These are phyloP conservation scores for Antennarius striatus DNA, from an alignment of 2,113 vertebrate species.

Conservation along the genomic window DNA sequence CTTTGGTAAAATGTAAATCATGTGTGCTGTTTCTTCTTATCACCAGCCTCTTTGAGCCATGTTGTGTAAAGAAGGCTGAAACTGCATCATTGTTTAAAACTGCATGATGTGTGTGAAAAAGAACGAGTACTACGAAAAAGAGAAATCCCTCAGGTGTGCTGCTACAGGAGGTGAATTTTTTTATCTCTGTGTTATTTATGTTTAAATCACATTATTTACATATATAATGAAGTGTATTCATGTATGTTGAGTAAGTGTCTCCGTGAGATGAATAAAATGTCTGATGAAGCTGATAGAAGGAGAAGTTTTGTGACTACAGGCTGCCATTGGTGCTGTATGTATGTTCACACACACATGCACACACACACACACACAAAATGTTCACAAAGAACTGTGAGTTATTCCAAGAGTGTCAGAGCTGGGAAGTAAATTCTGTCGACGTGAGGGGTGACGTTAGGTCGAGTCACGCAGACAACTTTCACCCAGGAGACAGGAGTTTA, in stretches of 20 bases:
- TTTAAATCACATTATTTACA: slow-evolving; percentile 50
- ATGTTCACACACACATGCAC: not conserved
- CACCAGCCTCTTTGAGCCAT: no score
- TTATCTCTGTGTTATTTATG: slow-evolving; percentile 44
- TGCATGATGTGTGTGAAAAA: slow-evolving; percentile 61
- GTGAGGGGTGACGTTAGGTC: no score
- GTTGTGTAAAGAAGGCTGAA: not conserved
- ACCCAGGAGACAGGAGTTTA: no score
- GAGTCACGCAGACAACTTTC: no score
- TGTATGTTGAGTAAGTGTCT: slow-evolving; percentile 26
- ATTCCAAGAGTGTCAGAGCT: no score
- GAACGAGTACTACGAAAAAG: slow-evolving; percentile 19
- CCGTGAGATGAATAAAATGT: slow-evolving; percentile 51
- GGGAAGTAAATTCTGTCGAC: no score
- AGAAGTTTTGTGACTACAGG: slow-evolving; percentile 16
- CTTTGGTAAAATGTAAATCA: no score
- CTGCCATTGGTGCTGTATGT: not conserved
- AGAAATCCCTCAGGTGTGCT: slow-evolving; percentile 27
- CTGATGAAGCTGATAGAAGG: slow-evolving; percentile 15
- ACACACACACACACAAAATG: no score
- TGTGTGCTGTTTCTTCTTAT: no score
- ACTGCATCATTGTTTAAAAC: slow-evolving; percentile 47
- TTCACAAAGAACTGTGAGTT: no score
- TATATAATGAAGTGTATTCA: slow-evolving; percentile 36
- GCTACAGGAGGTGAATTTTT: slow-evolving; percentile 24